These are phyloP conservation scores for Synodontis membranacea DNA, from an alignment of 2,113 vertebrate species.

Conservation along the genomic window DNA sequence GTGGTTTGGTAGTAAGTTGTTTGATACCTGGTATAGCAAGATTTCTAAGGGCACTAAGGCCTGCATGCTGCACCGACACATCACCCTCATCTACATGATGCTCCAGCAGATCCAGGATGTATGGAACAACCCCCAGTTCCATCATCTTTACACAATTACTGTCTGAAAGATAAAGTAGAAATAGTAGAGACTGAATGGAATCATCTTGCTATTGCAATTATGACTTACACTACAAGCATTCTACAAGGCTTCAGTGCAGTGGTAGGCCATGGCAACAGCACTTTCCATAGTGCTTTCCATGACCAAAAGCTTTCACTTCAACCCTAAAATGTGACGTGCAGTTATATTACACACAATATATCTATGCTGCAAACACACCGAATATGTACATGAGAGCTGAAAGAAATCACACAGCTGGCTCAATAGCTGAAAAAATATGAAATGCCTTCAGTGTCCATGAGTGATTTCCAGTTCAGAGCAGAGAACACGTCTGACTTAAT, in stretches of 20 bases:
- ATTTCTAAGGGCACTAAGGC: slow-evolving; percentile 83
- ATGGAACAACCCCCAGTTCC: slow-evolving; percentile 79
- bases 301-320: neutral
- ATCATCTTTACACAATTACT: slow-evolving; percentile 84
- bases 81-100: slow-evolving; percentile 77
- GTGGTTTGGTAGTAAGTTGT: neutral
- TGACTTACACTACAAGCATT: neutral
- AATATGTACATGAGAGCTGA: neutral
- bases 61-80: slow-evolving; percentile 82
- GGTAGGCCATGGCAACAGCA: neutral
- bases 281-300: neutral
- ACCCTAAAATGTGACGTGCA: neutral
- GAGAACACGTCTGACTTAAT: neutral
- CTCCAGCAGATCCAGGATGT: slow-evolving; percentile 83
- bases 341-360: neutral
- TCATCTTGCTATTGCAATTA: neutral
- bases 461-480: neutral
- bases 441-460: neutral
- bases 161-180: slow-evolving; percentile 66
- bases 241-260: neutral
- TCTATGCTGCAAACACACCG: neutral
- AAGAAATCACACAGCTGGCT: neutral
- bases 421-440: neutral
- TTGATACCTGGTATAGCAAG: slow-evolving; percentile 80
- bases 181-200: neutral